Base-by-base conservation (phyloP, 2,797 vertebrate species). In the Pangasius djambal region DNA sequence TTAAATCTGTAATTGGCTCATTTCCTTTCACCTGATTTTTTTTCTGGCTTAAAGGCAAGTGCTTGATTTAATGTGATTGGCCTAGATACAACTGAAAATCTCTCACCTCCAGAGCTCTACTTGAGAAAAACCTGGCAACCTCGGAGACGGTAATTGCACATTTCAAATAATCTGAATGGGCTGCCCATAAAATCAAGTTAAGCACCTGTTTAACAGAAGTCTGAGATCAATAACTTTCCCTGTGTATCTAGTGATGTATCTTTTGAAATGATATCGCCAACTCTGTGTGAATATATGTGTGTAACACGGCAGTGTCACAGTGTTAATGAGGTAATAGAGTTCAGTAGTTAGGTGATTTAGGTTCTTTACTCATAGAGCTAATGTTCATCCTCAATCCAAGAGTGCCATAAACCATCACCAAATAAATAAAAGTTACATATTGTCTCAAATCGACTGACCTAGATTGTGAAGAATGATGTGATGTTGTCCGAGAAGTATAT, bases 101-200 rank as follows among this genome's bases (percentile, higher is more conserved):
- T 34, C 83, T 85, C 83, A 52, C n/a, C 92, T 91, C 90, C 74
- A 79, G 86, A 85, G 65, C n/a, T 22, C 65, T 85, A 37, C 83
- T 85, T 6, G 6, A 85, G 12, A 22, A 70, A 37, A 85, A 85
- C 83, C 83, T 85, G 83, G 83, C 83, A 85, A 85, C 83, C 83
- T 55, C 37, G 25, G 50, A 87, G 65, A 89, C 10, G 28, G 8
- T 88, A 61, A 57, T 40, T 74, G 52, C 74, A 59, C 40, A 57
- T 87, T 81, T 69, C 67, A 70, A 82, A 55, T 40, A 72, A 57
- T 87, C 59, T 85, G n/a, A 85, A 85, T 55, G n/a, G 4, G 83
- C 48, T 8, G 65, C 65, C 9, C 50, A 81, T 50, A 67, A 79
- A 77, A 87, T 77, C n/a, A 28, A 20, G 57, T 75, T n/a, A 78